Conservation (phyloP, 2,888 invertebrate genomes). For the Dioctria linearis region DNA sequence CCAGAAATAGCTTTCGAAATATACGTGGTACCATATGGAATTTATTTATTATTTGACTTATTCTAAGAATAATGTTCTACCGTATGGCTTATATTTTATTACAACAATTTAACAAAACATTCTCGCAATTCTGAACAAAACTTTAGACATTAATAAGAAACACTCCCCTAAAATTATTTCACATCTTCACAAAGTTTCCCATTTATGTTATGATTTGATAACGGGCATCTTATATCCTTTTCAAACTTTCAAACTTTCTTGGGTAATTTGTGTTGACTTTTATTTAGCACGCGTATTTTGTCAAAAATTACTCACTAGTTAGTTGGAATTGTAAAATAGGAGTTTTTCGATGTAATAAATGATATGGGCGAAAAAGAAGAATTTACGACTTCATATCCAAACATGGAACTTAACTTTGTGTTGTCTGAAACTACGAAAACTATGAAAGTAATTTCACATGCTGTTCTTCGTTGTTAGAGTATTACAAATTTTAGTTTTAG, state of each 20-base stretch:
- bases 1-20: conserved; percentile 24
- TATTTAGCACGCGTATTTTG: background rate
- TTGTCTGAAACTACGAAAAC: too few relatives aligned
- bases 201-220: conserved; percentile 3
- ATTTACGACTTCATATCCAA: too few relatives aligned
- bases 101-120: conserved; percentile 48
- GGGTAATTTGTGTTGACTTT: background rate
- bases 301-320: too few relatives aligned
- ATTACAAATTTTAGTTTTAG: too few relatives aligned
- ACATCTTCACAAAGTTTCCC: conserved; percentile 28
- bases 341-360: too few relatives aligned
- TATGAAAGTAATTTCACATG: too few relatives aligned
- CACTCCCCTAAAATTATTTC: background rate
- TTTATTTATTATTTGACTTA: conserved; percentile 50
- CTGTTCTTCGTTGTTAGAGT: too few relatives aligned
- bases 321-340: too few relatives aligned
- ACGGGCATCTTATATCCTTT: conserved; percentile 5
- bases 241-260: conserved; percentile 3
- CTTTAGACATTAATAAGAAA: conserved; percentile 45
- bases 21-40: conserved; percentile 42
- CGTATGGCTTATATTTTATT: conserved; percentile 44
- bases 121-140: conserved; percentile 4
- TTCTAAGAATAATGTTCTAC: conserved; percentile 40
- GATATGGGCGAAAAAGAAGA: too few relatives aligned
- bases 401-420: too few relatives aligned